These are phyloP conservation scores for Hydriomena furcata DNA, from an alignment of 2,888 invertebrate genomes.

Conservation along the genomic window DNA sequence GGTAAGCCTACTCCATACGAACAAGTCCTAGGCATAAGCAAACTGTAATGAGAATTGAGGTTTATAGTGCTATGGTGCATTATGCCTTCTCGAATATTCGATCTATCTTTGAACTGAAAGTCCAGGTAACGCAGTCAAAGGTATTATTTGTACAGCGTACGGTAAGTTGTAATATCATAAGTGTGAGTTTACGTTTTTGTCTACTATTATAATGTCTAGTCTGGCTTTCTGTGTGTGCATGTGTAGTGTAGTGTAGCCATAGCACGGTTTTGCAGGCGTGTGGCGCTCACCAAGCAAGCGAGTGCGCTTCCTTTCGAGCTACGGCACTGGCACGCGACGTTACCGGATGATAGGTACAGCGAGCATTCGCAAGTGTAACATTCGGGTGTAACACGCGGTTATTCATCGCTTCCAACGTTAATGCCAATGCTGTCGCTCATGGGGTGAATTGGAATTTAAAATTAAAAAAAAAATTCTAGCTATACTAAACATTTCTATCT, in stretches of 20 bases:
- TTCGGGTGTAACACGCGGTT: conserved; percentile 16
- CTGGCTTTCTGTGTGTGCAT: conserved; percentile 5
- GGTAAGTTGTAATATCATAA: too few relatives aligned
- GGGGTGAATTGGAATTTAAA: conserved; percentile 16
- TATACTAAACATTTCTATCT: too few relatives aligned
- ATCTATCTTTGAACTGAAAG: too few relatives aligned
- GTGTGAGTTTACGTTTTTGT: too few relatives aligned
- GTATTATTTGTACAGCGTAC: too few relatives aligned
- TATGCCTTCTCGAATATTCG: too few relatives aligned
- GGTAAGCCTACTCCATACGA: too few relatives aligned
- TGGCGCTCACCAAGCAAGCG: conserved; percentile 51
- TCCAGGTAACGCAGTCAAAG: too few relatives aligned
- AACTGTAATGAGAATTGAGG: too few relatives aligned
- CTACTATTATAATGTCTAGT: background rate
- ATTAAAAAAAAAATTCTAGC: too few relatives aligned
- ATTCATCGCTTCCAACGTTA: conserved; percentile 40
- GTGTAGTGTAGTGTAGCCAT: conserved; percentile 21
- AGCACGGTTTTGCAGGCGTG: conserved; percentile 44
- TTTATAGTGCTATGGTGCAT: too few relatives aligned
- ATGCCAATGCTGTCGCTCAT: conserved; percentile 61
- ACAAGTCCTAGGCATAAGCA: too few relatives aligned
- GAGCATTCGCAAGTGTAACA: conserved; percentile 7
- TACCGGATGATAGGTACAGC: conserved; percentile 58
- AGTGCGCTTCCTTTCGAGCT: conserved; percentile 51
- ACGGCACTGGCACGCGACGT: conserved; percentile 47